Evolutionary conservation across 2,797 vertebrate species (phyloP).

Genomic region (Propithecus perrieri): DNA sequence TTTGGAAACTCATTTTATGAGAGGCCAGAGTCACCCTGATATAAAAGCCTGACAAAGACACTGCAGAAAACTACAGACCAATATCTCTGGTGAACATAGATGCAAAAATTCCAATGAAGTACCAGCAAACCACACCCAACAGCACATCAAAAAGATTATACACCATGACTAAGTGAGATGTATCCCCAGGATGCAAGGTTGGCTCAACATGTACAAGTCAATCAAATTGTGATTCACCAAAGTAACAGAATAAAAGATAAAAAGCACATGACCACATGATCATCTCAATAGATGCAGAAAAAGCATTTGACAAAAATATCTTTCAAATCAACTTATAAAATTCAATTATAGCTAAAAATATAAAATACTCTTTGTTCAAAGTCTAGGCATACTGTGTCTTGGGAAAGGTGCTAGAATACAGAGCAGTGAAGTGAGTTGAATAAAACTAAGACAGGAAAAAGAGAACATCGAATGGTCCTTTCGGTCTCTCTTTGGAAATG

Average conservation of each 20-base stretch:
- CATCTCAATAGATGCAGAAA: neutral
- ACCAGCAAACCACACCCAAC: neutral
- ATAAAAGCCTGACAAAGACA: constrained; percentile 5
- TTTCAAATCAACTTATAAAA: constrained; percentile 27
- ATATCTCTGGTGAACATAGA: neutral
- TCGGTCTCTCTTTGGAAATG: neutral
- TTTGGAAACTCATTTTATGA: constrained; percentile 1
- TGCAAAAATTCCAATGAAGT: neutral
- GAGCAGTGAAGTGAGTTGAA: neutral
- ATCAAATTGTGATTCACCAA: neutral
- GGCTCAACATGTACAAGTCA: neutral
- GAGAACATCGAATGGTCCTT: neutral
- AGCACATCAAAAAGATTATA: neutral
- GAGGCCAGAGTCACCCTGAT: neutral
- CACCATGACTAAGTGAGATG: neutral
- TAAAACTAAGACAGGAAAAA: neutral
- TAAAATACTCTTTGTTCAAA: neutral
- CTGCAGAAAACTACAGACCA: neutral
- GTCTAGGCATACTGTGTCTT: neutral
- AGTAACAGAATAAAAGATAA: neutral
- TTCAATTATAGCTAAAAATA: constrained; percentile 42
- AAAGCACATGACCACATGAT: neutral
- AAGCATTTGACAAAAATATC: neutral
- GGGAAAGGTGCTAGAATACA: neutral
- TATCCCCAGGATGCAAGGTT: neutral